Conservation (phyloP, 1,140 invertebrate genomes). For the Panagrolaimus sp. region DNA sequence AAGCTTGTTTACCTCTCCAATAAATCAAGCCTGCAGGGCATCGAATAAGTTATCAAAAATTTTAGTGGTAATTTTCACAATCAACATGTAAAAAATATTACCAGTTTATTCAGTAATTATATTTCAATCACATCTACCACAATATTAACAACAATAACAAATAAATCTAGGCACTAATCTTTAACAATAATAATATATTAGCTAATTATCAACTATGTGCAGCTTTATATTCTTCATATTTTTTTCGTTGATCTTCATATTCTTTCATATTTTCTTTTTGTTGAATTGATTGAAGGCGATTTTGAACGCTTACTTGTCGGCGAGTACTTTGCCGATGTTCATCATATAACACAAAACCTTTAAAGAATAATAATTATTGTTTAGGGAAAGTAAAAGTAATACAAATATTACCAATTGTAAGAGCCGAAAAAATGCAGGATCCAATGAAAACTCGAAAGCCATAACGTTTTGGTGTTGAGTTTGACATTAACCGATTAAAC, state of each 20-base stretch:
- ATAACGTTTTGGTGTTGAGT: conserved; percentile 19
- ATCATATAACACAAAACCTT: conserved; percentile 48
- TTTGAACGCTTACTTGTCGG: conserved; percentile 47
- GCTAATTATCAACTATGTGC: conserved; percentile 23
- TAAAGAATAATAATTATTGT: neutral
- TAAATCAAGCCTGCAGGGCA: too few relatives aligned
- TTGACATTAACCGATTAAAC: too few relatives aligned
- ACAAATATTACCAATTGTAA: conserved; percentile 39
- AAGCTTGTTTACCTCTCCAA: too few relatives aligned
- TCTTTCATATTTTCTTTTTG: conserved; percentile 50
- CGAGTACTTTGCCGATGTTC: conserved; percentile 42
- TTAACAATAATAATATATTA: too few relatives aligned
- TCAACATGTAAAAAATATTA: too few relatives aligned
- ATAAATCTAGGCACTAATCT: too few relatives aligned
- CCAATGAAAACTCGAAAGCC: conserved; percentile 40
- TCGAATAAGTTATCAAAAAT: too few relatives aligned
- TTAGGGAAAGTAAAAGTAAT: neutral
- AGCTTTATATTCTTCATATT: conserved; percentile 37
- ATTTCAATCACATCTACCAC: too few relatives aligned
- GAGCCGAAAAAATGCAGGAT: conserved; percentile 42
- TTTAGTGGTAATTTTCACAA: too few relatives aligned
- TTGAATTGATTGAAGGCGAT: conserved; percentile 41
- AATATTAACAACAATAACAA: too few relatives aligned
- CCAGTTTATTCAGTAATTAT: too few relatives aligned
- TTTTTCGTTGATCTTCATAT: conserved; percentile 42